Base-by-base conservation (phyloP, 2,888 invertebrate species). In the Protophormia terraenovae region DNA sequence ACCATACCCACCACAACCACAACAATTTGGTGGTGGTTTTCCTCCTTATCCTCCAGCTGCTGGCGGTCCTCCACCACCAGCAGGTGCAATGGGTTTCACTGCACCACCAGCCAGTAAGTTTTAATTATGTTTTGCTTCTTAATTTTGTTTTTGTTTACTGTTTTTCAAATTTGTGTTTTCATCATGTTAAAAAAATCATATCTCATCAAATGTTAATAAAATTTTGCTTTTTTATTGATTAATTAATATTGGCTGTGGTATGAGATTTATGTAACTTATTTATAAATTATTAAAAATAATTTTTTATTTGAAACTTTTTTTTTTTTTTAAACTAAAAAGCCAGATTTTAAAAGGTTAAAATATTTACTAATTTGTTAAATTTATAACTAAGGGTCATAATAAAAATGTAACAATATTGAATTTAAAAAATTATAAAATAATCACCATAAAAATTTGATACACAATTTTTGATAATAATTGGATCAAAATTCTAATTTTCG, bases 51-150 rank as follows among this genome's bases (percentile, higher is more conserved):
- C 87, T 84, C 64, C 73, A 86, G 50, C 85, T 60, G 82, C 77
- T 85, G 85, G 85, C 69, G 82, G 69, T 58, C 58, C 69, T 32
- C 75, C 78, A 75, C 78, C 79, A 75, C 50, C 73, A 22, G 80
- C 87, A 29, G 89, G 88, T 71, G 89, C 88, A 19, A 90, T 91
- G 91, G 92, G 93, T 73, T 92, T 92, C 71, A 90, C 91, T 77
- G 88, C 91, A 87, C 91, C 90, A 14, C 91, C 92, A 71, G 89
- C 92, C 90, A 92, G 93, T 93, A 88, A 92, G 92, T 91, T 69
- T 72, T 84, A 76, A 77, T 55, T 84, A 60, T 35, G 19, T 69
- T 82, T 77, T 76, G 53, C 55, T 55, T 12, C 55, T 12, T 66
- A n/a, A 12, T 69, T 79, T 78, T 32, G n/a, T n/a, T 62, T 60